Percentiles rank a stretch among this genome's conserved stretches.
Evolutionary conservation across 1,140 invertebrate genomes (phyloP).

Genomic region (Armadillidium nasatum): DNA sequence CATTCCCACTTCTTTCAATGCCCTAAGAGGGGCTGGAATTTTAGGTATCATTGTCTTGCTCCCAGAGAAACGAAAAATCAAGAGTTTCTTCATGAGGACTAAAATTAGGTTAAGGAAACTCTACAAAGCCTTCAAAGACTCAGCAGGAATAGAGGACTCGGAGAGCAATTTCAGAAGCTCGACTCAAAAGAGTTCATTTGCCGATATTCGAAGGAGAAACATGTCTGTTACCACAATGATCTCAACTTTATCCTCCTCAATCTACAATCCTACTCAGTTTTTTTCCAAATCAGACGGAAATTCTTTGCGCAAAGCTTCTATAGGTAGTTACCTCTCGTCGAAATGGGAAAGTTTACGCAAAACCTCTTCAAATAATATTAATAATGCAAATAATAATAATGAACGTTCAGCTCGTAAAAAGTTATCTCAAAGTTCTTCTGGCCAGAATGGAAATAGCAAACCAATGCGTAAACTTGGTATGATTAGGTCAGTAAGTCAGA

Average conservation of each 20-base stretch:
- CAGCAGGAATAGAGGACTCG: neutral
- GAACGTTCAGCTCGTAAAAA: neutral
- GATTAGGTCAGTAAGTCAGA: neutral
- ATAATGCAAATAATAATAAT: neutral
- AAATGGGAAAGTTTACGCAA: neutral
- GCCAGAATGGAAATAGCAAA: neutral
- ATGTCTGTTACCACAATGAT: neutral
- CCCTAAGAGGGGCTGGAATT: constrained; percentile 39
- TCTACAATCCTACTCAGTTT: neutral
- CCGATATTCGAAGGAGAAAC: neutral
- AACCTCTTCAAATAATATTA: neutral
- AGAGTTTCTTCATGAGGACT: neutral
- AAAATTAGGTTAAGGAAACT: neutral
- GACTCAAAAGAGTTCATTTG: neutral
- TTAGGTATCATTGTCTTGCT: constrained; percentile 41
- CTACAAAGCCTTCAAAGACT: neutral
- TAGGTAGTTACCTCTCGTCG: neutral
- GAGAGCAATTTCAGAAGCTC: neutral
- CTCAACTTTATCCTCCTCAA: neutral
- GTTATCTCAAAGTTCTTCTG: neutral
- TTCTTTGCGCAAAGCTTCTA: neutral
- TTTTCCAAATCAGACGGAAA: neutral
- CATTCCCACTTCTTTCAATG: constrained; percentile 35
- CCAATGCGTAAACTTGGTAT: neutral
- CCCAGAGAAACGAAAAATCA: constrained; percentile 22